A percentile compares a stretch with the other conserved stretches of the same genome.
Evolutionary conservation across 2,888 invertebrate genomes (phyloP).

Genomic region (Mechanitis messenoides): DNA sequence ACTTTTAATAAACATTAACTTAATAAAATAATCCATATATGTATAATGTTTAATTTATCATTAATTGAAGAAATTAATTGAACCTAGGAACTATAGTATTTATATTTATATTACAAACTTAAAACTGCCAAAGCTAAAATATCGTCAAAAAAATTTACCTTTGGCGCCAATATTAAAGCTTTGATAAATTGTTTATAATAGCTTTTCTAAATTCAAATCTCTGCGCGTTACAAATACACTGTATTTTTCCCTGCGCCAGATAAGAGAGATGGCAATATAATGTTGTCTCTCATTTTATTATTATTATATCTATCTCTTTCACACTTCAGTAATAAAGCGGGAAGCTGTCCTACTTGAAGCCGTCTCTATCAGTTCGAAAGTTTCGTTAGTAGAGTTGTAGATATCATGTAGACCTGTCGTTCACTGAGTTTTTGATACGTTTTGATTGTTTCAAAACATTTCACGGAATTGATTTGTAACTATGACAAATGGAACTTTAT

Average conservation of each 20-base stretch:
- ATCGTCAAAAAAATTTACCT: constrained; percentile 27
- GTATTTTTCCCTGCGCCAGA: constrained; percentile 7
- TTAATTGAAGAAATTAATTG: neutral
- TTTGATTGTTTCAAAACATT: constrained; percentile 40
- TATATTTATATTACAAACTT: too few relatives aligned
- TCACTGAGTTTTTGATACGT: constrained; percentile 37
- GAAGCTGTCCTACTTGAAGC: constrained; percentile 18
- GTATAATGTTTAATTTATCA: too few relatives aligned
- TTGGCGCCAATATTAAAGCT: constrained; percentile 35
- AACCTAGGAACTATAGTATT: constrained; percentile 2
- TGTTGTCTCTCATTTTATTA: constrained; percentile 30
- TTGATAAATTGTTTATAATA: constrained; percentile 17
- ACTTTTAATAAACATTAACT: too few relatives aligned
- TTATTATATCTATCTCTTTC: constrained; percentile 47
- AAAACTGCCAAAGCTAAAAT: constrained; percentile 18
- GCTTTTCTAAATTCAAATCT: constrained; percentile 11
- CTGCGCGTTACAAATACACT: neutral
- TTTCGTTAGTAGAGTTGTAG: constrained; percentile 45
- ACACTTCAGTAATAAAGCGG: constrained; percentile 26
- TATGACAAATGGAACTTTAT: constrained; percentile 33
- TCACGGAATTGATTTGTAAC: constrained; percentile 32
- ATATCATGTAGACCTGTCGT: constrained; percentile 35
- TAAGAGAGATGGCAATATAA: constrained; percentile 30
- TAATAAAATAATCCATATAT: too few relatives aligned
- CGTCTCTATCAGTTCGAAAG: constrained; percentile 35